A percentile compares a stretch with the other conserved stretches of the same genome.
Evolutionary conservation across 2,888 invertebrate species (phyloP).

Genomic region (Drosophila imparisetae): DNA sequence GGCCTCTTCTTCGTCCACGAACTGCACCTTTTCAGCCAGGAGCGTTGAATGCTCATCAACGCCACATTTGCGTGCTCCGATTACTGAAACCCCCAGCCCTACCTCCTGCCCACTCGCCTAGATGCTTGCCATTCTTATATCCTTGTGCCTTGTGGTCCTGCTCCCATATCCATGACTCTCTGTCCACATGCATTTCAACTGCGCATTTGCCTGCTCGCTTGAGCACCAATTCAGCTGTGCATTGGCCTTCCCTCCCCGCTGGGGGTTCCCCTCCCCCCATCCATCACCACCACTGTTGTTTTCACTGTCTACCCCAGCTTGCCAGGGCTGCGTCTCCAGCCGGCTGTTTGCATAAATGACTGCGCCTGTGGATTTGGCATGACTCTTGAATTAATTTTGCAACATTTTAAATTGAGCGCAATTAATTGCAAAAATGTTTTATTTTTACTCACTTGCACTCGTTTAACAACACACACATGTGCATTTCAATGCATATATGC

Average conservation of each 20-base stretch:
- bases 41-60: constrained; percentile 69
- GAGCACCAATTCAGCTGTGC: constrained; percentile 64
- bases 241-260: constrained; percentile 23
- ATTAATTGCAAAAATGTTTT: constrained; percentile 83
- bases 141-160: constrained; percentile 10
- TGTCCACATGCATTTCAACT: constrained; percentile 67
- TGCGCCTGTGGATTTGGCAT: constrained; percentile 81
- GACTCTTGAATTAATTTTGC: constrained; percentile 83
- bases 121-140: background rate
- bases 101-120: background rate
- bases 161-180: constrained; percentile 39
- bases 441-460: constrained; percentile 79
- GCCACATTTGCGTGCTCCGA: constrained; percentile 67
- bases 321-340: background rate
- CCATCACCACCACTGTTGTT: background rate
- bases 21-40: constrained; percentile 29
- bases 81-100: background rate
- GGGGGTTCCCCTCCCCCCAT: background rate
- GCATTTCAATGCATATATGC: constrained; percentile 18
- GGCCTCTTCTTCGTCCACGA: constrained; percentile 7
- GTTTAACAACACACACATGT: constrained; percentile 51
- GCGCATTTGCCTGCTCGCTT: constrained; percentile 69
- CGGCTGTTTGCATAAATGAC: constrained; percentile 72
- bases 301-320: constrained; percentile 10
- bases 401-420: constrained; percentile 84